These are phyloP conservation scores for Cenopis cana DNA, from an alignment of 2,888 invertebrate species.

Conservation along the genomic window DNA sequence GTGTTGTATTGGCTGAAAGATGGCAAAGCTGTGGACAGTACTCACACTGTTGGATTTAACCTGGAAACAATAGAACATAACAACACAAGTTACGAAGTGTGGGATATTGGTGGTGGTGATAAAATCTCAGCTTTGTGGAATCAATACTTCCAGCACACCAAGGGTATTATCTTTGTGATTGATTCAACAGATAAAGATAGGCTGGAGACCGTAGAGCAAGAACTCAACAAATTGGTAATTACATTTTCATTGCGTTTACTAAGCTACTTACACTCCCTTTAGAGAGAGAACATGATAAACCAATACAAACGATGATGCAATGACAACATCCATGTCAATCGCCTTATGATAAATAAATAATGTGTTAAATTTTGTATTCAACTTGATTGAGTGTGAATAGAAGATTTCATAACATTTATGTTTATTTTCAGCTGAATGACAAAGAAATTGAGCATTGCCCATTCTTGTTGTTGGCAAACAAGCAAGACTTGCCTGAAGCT, in stretches of 20 bases:
- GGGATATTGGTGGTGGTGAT: slow-evolving; percentile 40
- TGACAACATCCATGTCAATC: too few relatives aligned
- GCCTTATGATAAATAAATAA: too few relatives aligned
- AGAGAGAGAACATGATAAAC: too few relatives aligned
- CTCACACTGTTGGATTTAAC: slow-evolving; percentile 35
- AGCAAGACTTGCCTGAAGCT: slow-evolving; percentile 35
- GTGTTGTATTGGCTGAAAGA: slow-evolving; percentile 33
- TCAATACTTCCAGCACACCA: slow-evolving; percentile 28
- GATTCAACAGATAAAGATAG: slow-evolving; percentile 36
- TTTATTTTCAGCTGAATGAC: slow-evolving; percentile 29
- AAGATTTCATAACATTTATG: not conserved
- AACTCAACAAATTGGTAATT: slow-evolving; percentile 36
- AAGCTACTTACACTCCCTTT: not conserved
- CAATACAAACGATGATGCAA: too few relatives aligned
- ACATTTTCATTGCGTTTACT: not conserved
- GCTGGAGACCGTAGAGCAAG: slow-evolving; percentile 24
- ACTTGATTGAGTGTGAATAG: not conserved
- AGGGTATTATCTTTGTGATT: slow-evolving; percentile 38
- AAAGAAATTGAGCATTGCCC: slow-evolving; percentile 35
- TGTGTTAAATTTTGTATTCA: not conserved
- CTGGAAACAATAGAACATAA: slow-evolving; percentile 33
- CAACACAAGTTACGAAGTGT: slow-evolving; percentile 25
- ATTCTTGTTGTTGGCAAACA: slow-evolving; percentile 36
- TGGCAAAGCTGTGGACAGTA: slow-evolving; percentile 1
- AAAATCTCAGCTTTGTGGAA: slow-evolving; percentile 36